Conservation (phyloP, 1,140 invertebrate genomes). For the Zaprionus camerounensis region DNA sequence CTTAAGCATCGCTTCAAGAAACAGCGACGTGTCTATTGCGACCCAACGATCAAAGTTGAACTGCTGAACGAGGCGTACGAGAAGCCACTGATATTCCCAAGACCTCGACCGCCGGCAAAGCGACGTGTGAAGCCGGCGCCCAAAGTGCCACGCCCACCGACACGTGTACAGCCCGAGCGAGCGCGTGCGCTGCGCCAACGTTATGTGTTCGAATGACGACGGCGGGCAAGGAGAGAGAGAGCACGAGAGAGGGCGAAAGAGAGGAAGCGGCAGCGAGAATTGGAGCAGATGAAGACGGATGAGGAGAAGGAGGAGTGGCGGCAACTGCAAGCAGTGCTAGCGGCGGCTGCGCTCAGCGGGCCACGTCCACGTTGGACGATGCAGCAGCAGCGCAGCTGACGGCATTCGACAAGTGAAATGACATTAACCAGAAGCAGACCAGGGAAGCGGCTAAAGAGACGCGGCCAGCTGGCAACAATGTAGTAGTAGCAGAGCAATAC, state of each 20-base stretch:
- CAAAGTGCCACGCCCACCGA: constrained; percentile 54
- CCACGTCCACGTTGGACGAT: constrained; percentile 1
- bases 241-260: not conserved
- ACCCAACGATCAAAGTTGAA: constrained; percentile 55
- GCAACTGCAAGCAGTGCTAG: constrained; percentile 51
- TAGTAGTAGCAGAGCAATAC: constrained; percentile 12
- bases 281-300: not conserved
- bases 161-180: constrained; percentile 63
- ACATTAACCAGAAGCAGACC: constrained; percentile 17
- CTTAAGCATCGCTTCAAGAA: constrained; percentile 61
- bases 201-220: constrained; percentile 69
- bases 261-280: not conserved
- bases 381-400: constrained; percentile 51
- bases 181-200: constrained; percentile 64
- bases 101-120: constrained; percentile 36
- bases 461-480: constrained; percentile 17
- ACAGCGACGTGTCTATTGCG: constrained; percentile 51
- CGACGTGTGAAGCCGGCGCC: constrained; percentile 19
- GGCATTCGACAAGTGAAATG: constrained; percentile 6
- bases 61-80: constrained; percentile 45
- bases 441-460: constrained; percentile 13
- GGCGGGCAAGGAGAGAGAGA: not conserved
- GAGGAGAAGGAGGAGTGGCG: constrained; percentile 10
- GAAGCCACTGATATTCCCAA: constrained; percentile 51
- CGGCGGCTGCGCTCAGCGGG: constrained; percentile 21